A percentile compares a stretch with the other conserved stretches of the same genome.
Conservation (phyloP, 2,888 invertebrate species). For the Agonopterix alstromeriana region DNA sequence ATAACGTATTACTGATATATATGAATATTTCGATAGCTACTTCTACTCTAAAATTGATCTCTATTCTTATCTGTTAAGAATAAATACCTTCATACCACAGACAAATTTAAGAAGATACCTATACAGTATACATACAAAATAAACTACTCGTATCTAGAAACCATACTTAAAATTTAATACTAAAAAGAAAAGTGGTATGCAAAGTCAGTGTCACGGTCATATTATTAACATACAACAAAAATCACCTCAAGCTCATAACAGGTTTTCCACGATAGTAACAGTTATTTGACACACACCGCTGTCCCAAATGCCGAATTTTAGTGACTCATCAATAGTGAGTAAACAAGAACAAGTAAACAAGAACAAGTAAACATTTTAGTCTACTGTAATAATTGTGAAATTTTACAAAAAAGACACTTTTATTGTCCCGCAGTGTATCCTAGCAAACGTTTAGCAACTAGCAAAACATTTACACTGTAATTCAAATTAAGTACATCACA, state of each 20-base stretch:
- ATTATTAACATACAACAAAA: constrained; percentile 5
- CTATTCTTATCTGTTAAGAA: no score
- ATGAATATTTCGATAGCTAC: no score
- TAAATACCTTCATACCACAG: no score
- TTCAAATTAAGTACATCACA: constrained; percentile 7
- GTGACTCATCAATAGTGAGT: not conserved
- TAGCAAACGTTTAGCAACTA: no score
- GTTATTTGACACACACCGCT: constrained; percentile 52
- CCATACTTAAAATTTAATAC: not conserved
- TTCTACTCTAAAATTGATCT: no score
- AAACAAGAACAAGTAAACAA: no score
- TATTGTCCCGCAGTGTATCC: not conserved
- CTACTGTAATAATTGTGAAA: not conserved
- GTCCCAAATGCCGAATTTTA: constrained; percentile 20
- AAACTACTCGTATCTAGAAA: no score
- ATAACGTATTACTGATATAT: constrained; percentile 20
- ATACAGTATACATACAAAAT: no score
- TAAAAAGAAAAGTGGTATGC: constrained; percentile 9
- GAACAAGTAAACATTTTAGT: not conserved
- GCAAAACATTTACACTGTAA: constrained; percentile 1
- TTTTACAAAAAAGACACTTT: not conserved
- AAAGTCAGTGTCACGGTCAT: constrained; percentile 5
- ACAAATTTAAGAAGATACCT: no score
- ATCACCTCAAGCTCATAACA: constrained; percentile 24
- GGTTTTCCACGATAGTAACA: constrained; percentile 53